A percentile compares a stretch with the other conserved stretches of the same genome.
Conservation (phyloP, 2,888 invertebrate genomes). For the Elaeidobius kamerunicus region DNA sequence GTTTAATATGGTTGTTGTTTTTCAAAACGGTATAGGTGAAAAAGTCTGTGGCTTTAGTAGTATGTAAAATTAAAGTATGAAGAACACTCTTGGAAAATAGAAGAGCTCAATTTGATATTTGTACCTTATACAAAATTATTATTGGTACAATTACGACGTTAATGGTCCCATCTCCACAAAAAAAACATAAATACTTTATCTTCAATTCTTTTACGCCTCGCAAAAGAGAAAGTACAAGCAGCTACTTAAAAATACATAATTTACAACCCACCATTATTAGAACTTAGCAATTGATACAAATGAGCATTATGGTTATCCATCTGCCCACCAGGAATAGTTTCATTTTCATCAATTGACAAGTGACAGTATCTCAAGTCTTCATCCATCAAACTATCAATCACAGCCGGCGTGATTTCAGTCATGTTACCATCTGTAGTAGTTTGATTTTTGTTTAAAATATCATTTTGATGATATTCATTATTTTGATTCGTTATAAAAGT, state of each 20-base stretch:
- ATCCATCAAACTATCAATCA: conserved; percentile 25
- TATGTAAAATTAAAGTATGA: too few relatives aligned
- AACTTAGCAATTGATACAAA: conserved; percentile 45
- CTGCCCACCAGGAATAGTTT: conserved; percentile 31
- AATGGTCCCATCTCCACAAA: too few relatives aligned
- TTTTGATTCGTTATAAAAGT: neutral
- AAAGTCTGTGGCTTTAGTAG: too few relatives aligned
- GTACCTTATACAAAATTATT: too few relatives aligned
- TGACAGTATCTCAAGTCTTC: conserved; percentile 37
- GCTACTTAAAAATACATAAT: too few relatives aligned
- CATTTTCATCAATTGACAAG: conserved; percentile 35
- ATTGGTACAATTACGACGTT: too few relatives aligned
- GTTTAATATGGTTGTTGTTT: too few relatives aligned
- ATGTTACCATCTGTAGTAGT: conserved; percentile 24
- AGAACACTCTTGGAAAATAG: too few relatives aligned
- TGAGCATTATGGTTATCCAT: conserved; percentile 41
- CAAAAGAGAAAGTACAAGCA: conserved; percentile 3
- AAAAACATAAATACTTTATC: too few relatives aligned
- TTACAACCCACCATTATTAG: conserved; percentile 44
- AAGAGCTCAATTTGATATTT: too few relatives aligned
- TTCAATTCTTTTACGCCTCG: too few relatives aligned
- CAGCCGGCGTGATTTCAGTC: conserved; percentile 18
- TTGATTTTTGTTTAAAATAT: conserved; percentile 1
- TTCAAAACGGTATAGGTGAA: too few relatives aligned
- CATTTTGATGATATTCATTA: neutral